Evolutionary conservation across 92 coral and sea anemone genomes (phyloP).

Genomic region (Muricea muricata): DNA sequence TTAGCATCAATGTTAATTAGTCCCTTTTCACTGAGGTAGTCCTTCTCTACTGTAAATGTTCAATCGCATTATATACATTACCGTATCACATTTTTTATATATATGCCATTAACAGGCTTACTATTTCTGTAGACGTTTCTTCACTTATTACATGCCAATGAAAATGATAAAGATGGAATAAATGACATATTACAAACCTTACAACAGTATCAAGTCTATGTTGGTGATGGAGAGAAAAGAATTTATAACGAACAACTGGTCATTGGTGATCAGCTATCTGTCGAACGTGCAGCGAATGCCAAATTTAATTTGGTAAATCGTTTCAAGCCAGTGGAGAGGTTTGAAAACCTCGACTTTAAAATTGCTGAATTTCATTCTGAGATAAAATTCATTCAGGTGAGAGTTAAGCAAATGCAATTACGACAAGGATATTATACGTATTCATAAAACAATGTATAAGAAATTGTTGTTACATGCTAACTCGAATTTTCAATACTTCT

Average conservation of each 20-base stretch:
- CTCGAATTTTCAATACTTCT: too few species aligned
- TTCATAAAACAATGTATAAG: too few species aligned
- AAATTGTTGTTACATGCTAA: too few species aligned
- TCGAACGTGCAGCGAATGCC: conserved; percentile 31
- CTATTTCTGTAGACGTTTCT: neutral
- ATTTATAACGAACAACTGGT: neutral
- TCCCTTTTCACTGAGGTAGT: too few species aligned
- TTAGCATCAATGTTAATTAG: too few species aligned
- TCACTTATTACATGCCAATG: neutral
- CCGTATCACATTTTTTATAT: neutral
- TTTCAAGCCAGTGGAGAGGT: conserved; percentile 13
- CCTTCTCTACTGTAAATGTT: too few species aligned
- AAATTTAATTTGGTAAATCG: conserved; percentile 4
- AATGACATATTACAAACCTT: neutral
- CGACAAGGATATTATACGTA: too few species aligned
- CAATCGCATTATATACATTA: too few species aligned
- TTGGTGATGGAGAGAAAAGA: conserved; percentile 18
- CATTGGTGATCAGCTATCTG: conserved; percentile 37
- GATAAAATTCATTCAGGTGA: conserved; percentile 35
- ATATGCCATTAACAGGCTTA: neutral
- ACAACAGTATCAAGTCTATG: neutral
- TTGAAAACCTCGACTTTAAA: neutral
- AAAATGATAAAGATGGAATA: conserved; percentile 3
- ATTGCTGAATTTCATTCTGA: conserved; percentile 32
- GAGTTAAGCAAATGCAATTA: too few species aligned